phyloP scores from a whole-genome alignment of 2,113 vertebrate species.

The Pipa parva region DNA sequence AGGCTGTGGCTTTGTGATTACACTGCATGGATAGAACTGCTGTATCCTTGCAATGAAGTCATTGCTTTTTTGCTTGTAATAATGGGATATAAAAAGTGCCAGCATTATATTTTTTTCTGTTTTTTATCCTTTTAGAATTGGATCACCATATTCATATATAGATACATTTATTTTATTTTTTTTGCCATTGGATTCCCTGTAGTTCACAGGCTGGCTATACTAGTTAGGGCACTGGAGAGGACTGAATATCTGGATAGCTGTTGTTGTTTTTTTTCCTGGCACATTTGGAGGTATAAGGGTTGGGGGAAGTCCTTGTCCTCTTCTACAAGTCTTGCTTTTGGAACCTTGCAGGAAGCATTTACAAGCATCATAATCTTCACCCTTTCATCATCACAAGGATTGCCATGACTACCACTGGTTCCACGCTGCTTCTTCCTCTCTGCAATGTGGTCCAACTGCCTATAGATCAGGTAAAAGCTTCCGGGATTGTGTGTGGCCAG shows the following conservation, averaged over 20 bases:
- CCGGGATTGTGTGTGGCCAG: neutral
- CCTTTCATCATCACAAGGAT: conserved; percentile 42
- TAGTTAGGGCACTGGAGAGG: conserved; percentile 8
- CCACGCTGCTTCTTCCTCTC: conserved; percentile 86
- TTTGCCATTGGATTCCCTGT: conserved; percentile 3
- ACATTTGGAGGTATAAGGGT: too few relatives aligned
- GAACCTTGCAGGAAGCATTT: conserved; percentile 13
- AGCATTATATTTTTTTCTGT: neutral
- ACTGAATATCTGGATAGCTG: neutral
- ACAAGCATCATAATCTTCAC: conserved; percentile 58
- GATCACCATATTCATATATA: neutral
- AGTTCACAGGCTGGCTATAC: neutral
- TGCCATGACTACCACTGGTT: conserved; percentile 87
- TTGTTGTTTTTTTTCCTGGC: neutral
- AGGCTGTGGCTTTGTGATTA: conserved; percentile 34
- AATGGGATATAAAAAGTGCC: conserved; percentile 26
- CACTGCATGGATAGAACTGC: conserved; percentile 33
- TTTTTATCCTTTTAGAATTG: neutral
- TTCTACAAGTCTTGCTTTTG: conserved; percentile 29
- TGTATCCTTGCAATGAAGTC: conserved; percentile 22
- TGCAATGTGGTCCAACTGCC: conserved; percentile 87
- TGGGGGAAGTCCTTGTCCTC: conserved; percentile 16
- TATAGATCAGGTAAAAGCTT: conserved; percentile 81
- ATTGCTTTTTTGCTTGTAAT: neutral
- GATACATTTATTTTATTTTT: neutral